phyloP scores from a whole-genome alignment of 2,113 vertebrate genomes.

The Xenopus tropicalis region DNA sequence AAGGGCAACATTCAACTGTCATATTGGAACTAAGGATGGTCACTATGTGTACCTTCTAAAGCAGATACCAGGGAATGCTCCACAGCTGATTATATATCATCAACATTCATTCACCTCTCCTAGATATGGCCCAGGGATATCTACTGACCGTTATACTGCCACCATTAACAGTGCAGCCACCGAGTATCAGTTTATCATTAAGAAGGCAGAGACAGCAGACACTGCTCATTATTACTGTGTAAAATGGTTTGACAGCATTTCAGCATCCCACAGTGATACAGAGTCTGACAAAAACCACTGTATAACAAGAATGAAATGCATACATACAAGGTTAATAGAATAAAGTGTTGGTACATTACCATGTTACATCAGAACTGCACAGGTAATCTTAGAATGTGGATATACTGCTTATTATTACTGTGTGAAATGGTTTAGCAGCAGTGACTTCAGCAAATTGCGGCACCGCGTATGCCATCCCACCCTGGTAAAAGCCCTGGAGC shows the following conservation, averaged over 20 bases:
- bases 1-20: not conserved
- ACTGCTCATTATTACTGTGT: not conserved
- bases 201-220: not conserved
- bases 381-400: too few relatives aligned
- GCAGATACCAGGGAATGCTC: not conserved
- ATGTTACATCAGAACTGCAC: too few relatives aligned
- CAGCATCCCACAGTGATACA: not conserved
- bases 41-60: not conserved
- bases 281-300: not conserved
- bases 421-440: not conserved
- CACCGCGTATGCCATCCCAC: too few relatives aligned
- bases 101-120: slow-evolving; percentile 3
- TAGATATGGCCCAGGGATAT: slow-evolving; percentile 9
- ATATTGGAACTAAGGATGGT: not conserved
- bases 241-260: not conserved
- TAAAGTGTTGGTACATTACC: too few relatives aligned
- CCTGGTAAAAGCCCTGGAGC: too few relatives aligned
- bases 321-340: too few relatives aligned
- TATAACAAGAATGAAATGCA: too few relatives aligned
- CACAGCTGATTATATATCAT: not conserved
- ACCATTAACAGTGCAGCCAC: slow-evolving; percentile 1
- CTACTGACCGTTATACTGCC: not conserved
- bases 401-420: not conserved
- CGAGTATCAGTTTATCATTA: slow-evolving; percentile 9
- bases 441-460: too few relatives aligned